Conservation (phyloP, 2,888 invertebrate species). For the Xestoiulus laeticollis region DNA sequence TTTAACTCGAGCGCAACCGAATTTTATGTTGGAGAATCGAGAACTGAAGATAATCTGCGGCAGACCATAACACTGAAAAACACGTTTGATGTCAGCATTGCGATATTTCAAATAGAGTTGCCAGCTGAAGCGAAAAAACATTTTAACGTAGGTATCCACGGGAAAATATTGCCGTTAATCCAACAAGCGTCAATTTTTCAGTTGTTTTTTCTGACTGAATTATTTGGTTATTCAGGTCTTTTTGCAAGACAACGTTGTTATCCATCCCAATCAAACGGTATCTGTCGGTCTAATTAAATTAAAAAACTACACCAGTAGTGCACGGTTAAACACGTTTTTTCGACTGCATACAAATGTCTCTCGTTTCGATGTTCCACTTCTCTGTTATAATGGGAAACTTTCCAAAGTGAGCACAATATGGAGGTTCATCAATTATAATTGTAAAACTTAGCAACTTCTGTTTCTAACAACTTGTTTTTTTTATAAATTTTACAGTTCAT, state of each 20-base stretch:
- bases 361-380: slow-evolving; percentile 74
- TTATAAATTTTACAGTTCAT: slow-evolving; percentile 65
- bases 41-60: slow-evolving; percentile 59
- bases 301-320: slow-evolving; percentile 62
- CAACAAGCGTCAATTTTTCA: neutral
- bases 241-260: slow-evolving; percentile 36
- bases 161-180: neutral
- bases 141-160: slow-evolving; percentile 69
- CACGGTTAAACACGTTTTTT: slow-evolving; percentile 73
- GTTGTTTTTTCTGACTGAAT: neutral
- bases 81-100: slow-evolving; percentile 76
- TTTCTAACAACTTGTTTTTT: neutral
- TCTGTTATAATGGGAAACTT: slow-evolving; percentile 78
- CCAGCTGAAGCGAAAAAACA: slow-evolving; percentile 70
- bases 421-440: neutral
- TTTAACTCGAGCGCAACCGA: slow-evolving; percentile 64
- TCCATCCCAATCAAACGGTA: slow-evolving; percentile 47
- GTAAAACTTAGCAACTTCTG: neutral
- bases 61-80: slow-evolving; percentile 75
- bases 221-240: slow-evolving; percentile 23
- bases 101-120: slow-evolving; percentile 76
- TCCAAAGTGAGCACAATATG: slow-evolving; percentile 65
- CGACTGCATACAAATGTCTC: slow-evolving; percentile 79
- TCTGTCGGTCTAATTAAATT: slow-evolving; percentile 51
- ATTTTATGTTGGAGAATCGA: slow-evolving; percentile 64